Evolutionary conservation across 2,797 vertebrate genomes (phyloP).

Genomic region (Coregonus suidteri): DNA sequence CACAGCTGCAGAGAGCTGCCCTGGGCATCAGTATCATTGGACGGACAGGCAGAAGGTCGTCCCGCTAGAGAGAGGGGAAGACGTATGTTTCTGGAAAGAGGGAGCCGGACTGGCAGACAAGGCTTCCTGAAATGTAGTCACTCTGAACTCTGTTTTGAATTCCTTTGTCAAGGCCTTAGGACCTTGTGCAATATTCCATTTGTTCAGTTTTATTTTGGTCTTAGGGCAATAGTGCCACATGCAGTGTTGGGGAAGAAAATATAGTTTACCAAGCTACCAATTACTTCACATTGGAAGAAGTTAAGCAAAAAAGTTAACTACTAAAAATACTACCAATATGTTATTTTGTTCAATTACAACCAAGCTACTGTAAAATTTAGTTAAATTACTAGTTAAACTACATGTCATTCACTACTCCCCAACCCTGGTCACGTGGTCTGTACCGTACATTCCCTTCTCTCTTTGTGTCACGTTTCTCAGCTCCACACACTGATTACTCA

Average conservation of each 20-base stretch:
- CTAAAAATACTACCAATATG: too few relatives aligned
- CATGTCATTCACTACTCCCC: too few relatives aligned
- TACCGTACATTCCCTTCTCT: neutral
- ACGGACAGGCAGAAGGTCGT: neutral
- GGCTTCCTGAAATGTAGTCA: neutral
- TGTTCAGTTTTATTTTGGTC: neutral
- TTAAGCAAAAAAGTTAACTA: too few relatives aligned
- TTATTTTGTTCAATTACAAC: too few relatives aligned
- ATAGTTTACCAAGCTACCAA: too few relatives aligned
- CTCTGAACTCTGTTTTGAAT: constrained; percentile 3
- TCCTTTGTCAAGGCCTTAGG: neutral
- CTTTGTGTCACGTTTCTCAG: neutral
- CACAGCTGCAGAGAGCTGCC: neutral
- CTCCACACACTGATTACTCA: neutral
- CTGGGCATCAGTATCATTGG: neutral
- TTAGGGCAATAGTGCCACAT: neutral
- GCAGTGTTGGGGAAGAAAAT: too few relatives aligned
- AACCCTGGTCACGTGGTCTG: neutral
- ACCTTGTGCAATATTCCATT: neutral
- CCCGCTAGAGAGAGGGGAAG: neutral
- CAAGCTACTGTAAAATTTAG: too few relatives aligned
- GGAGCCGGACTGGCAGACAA: neutral
- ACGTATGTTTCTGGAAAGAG: neutral
- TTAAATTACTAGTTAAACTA: too few relatives aligned
- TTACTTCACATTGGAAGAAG: too few relatives aligned